Conservation (phyloP, 2,888 invertebrate genomes). For the Andrena camellia region DNA sequence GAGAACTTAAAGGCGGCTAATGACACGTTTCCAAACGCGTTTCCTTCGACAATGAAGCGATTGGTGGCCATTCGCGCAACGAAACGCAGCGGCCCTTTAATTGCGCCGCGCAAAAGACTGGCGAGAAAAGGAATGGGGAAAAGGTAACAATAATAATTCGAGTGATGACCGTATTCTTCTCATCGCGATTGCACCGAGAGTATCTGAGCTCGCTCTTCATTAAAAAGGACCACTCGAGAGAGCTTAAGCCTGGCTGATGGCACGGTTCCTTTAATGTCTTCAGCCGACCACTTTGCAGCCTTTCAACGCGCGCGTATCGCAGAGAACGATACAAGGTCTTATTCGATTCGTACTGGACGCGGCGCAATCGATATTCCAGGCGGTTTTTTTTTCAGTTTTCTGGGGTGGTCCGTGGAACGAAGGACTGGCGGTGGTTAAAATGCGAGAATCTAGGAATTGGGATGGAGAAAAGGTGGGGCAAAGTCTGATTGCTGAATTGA, state of each 20-base stretch:
- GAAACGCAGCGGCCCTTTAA: constrained; percentile 54
- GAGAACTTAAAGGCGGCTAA: constrained; percentile 49
- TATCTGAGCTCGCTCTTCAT: constrained; percentile 70
- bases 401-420: not conserved
- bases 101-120: constrained; percentile 33
- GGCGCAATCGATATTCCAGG: not conserved
- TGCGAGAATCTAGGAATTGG: not conserved
- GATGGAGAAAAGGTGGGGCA: not conserved
- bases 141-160: constrained; percentile 57
- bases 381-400: constrained; percentile 9
- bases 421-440: not conserved
- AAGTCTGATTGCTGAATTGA: no score
- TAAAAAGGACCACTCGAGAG: constrained; percentile 68
- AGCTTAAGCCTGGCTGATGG: constrained; percentile 65
- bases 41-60: constrained; percentile 43
- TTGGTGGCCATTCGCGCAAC: constrained; percentile 2
- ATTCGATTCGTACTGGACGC: constrained; percentile 5
- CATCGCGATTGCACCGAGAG: constrained; percentile 52
- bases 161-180: constrained; percentile 47
- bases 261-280: constrained; percentile 73
- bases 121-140: constrained; percentile 17
- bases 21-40: constrained; percentile 43
- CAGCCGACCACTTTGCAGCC: constrained; percentile 57
- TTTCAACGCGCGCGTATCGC: constrained; percentile 52
- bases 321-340: constrained; percentile 28